phyloP scores from a whole-genome alignment of 1,140 invertebrate species.

The Ladona fulva region DNA sequence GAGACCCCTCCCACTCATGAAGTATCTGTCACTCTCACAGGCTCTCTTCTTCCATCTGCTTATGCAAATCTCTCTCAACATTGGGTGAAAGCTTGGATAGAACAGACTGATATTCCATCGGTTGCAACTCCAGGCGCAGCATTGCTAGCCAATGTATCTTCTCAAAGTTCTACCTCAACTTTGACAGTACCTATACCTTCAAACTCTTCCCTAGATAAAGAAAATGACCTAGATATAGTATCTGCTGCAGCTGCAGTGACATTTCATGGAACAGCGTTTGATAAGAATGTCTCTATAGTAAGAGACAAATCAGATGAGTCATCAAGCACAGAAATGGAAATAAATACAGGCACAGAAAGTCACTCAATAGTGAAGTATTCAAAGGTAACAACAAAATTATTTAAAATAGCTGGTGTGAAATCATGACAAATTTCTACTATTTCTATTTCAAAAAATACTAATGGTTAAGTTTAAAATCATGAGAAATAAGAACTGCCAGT shows the following conservation, averaged over 20 bases:
- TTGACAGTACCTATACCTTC: not conserved
- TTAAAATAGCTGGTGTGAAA: no score
- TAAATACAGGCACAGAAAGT: not conserved
- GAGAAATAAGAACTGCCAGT: no score
- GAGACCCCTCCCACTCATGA: conserved; percentile 30
- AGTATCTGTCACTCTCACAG: conserved; percentile 38
- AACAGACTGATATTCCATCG: conserved; percentile 31
- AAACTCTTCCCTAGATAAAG: conserved; percentile 12
- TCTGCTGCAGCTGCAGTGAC: not conserved
- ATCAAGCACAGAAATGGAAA: not conserved
- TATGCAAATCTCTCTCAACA: conserved; percentile 38
- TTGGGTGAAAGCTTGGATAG: conserved; percentile 42
- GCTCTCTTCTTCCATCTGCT: conserved; percentile 39
- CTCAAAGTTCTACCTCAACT: not conserved
- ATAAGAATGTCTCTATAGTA: conserved; percentile 12
- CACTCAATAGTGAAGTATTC: not conserved
- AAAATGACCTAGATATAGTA: not conserved
- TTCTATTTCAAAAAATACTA: conserved; percentile 24
- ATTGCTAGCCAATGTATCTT: not conserved
- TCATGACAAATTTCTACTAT: no score
- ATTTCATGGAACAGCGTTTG: not conserved
- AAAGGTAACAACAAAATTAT: not conserved
- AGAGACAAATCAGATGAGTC: not conserved
- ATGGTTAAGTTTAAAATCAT: conserved; percentile 26
- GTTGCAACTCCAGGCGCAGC: not conserved